A percentile compares a stretch with the other conserved stretches of the same genome.
These are phyloP conservation scores for Gulo gulo DNA, from an alignment of 2,113 vertebrate genomes.

Conservation along the genomic window DNA sequence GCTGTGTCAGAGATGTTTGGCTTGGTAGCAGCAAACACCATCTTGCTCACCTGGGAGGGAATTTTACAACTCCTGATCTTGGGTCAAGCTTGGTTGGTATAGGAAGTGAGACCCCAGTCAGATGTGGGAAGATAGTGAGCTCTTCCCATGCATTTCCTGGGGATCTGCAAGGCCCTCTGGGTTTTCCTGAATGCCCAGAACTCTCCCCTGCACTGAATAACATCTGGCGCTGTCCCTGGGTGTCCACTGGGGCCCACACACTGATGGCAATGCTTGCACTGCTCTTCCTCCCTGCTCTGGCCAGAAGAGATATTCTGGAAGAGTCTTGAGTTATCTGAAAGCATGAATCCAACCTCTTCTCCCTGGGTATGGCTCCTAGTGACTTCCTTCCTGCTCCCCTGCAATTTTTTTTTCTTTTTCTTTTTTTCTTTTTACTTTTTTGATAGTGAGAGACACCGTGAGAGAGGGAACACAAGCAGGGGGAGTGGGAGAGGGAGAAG, in stretches of 20 bases:
- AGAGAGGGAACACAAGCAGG: no score
- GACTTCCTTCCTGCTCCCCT: neutral
- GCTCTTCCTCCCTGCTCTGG: neutral
- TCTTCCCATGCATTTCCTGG: neutral
- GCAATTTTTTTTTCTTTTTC: neutral
- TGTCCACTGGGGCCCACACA: neutral
- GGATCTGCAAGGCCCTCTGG: neutral
- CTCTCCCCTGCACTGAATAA: neutral
- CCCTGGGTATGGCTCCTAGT: neutral
- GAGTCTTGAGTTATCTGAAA: neutral
- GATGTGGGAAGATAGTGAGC: neutral
- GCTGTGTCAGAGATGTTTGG: neutral
- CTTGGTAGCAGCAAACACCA: neutral
- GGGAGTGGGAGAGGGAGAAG: no score
- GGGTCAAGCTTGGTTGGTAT: no score
- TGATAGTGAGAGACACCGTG: no score
- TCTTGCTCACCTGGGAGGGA: neutral
- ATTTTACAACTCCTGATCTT: neutral
- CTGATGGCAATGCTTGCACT: neutral
- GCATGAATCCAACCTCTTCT: neutral
- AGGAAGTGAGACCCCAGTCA: neutral
- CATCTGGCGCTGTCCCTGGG: accelerated
- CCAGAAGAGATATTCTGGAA: neutral
- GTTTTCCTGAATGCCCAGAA: neutral
- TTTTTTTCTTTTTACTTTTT: no score